phyloP scores from a whole-genome alignment of 1,140 invertebrate genomes.

The Zaprionus kolodkinae region DNA sequence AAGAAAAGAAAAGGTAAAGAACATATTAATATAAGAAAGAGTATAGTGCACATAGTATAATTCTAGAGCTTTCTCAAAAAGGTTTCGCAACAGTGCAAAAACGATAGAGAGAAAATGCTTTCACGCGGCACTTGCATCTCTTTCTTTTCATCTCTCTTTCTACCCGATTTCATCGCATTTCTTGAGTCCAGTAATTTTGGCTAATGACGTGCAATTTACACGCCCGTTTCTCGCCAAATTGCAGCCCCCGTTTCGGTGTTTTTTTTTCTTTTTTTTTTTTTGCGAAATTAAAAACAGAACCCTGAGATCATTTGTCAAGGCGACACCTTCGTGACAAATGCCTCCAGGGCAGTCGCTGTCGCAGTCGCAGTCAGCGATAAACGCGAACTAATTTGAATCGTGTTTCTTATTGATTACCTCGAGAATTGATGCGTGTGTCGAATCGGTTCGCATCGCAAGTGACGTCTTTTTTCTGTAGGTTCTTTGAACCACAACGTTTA shows the following conservation, averaged over 20 bases:
- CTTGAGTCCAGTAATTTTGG: slow-evolving; percentile 40
- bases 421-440: slow-evolving; percentile 65
- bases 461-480: slow-evolving; percentile 23
- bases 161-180: background rate
- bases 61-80: slow-evolving; percentile 12
- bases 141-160: background rate
- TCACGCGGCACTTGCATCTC: background rate
- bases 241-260: slow-evolving; percentile 34
- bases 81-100: background rate
- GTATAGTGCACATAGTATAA: background rate
- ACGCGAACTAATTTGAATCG: slow-evolving; percentile 52
- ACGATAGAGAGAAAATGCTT: background rate
- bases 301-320: slow-evolving; percentile 66
- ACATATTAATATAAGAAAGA: background rate
- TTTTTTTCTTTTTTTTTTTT: slow-evolving; percentile 32
- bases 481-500: slow-evolving; percentile 53
- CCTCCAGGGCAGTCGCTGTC: slow-evolving; percentile 1
- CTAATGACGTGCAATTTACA: slow-evolving; percentile 69
- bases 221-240: slow-evolving; percentile 42
- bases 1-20: background rate
- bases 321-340: slow-evolving; percentile 56
- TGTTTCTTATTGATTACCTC: slow-evolving; percentile 42
- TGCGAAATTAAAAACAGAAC: slow-evolving; percentile 59
- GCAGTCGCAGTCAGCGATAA: background rate
- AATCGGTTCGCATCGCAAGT: slow-evolving; percentile 38